Conservation (phyloP, 2,888 invertebrate genomes). For the Platypus cylindrus region DNA sequence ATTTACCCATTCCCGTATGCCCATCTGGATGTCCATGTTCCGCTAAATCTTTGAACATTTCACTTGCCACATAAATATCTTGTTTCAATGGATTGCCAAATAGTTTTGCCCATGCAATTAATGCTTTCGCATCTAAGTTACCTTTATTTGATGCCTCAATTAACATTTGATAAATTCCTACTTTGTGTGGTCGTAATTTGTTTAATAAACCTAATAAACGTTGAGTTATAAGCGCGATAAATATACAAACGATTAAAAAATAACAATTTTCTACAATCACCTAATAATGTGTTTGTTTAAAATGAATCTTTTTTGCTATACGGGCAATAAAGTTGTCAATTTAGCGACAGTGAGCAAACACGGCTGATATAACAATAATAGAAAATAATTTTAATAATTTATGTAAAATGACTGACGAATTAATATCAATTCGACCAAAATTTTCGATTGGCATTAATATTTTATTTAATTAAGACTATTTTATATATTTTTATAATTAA, state of each 20-base stretch:
- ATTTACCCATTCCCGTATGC: slow-evolving; percentile 54
- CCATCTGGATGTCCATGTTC: slow-evolving; percentile 73
- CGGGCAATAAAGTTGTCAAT: no score
- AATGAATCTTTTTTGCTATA: neutral
- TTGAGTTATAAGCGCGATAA: slow-evolving; percentile 13
- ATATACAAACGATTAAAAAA: neutral
- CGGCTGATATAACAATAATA: no score
- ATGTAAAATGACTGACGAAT: no score
- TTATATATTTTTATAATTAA: no score
- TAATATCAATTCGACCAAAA: no score
- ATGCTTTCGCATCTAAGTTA: slow-evolving; percentile 67
- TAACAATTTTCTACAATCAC: no score
- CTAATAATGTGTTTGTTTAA: no score
- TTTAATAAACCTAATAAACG: slow-evolving; percentile 40
- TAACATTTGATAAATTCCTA: slow-evolving; percentile 62
- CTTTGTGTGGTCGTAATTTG: slow-evolving; percentile 58
- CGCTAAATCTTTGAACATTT: slow-evolving; percentile 63
- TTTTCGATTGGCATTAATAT: no score
- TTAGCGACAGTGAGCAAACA: no score
- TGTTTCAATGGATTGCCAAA: slow-evolving; percentile 70
- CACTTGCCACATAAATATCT: slow-evolving; percentile 61
- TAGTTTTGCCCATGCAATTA: slow-evolving; percentile 79
- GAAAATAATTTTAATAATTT: no score
- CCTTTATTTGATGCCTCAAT: slow-evolving; percentile 69
- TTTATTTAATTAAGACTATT: no score